These are phyloP conservation scores for Altica lythri DNA, from an alignment of 2,888 invertebrate genomes.

Conservation along the genomic window DNA sequence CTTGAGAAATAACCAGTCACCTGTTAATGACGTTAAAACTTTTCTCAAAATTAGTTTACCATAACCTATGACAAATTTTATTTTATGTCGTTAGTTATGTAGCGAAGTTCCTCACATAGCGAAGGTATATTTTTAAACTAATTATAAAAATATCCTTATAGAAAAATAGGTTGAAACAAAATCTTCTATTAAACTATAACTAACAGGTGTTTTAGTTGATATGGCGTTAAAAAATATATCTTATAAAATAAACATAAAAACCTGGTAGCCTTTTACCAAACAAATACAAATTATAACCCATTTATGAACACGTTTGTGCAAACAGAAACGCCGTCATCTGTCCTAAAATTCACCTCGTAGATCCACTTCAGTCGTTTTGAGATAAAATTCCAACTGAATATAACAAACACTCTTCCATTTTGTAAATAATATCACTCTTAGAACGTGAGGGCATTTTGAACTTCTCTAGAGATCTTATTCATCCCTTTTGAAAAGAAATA, in stretches of 20 bases:
- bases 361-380: constrained; percentile 30
- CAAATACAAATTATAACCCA: neutral
- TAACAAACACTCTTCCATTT: constrained; percentile 37
- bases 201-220: too few relatives aligned
- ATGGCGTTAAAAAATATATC: too few relatives aligned
- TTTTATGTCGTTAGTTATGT: too few relatives aligned
- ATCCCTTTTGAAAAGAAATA: constrained; percentile 41
- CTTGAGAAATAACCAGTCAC: too few relatives aligned
- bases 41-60: too few relatives aligned
- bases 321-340: constrained; percentile 14
- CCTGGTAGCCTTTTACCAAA: neutral
- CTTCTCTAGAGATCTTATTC: constrained; percentile 42
- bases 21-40: too few relatives aligned
- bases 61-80: too few relatives aligned
- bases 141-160: too few relatives aligned
- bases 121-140: too few relatives aligned
- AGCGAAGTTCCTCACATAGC: too few relatives aligned
- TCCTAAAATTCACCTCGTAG: constrained; percentile 9
- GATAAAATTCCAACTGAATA: constrained; percentile 39
- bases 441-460: constrained; percentile 45
- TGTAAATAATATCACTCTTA: constrained; percentile 44
- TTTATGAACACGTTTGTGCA: constrained; percentile 6
- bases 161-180: too few relatives aligned
- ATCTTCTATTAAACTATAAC: too few relatives aligned
- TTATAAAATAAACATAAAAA: neutral